Evolutionary conservation across 35 echinoderm and acorn worm genomes (phyloP).

Genomic region (Apostichopus parvimensis): DNA sequence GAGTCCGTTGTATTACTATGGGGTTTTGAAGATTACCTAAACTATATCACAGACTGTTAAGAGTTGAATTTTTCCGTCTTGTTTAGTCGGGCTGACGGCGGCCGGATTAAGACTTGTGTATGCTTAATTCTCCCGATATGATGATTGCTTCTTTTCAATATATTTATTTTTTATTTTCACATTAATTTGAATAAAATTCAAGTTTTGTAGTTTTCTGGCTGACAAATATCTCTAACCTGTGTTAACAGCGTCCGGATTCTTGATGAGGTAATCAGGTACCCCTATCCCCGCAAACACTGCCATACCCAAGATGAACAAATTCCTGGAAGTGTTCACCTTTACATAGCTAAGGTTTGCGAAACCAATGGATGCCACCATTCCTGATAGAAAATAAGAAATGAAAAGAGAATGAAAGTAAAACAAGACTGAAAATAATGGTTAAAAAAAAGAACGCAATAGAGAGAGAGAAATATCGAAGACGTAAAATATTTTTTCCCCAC

Average conservation of each 20-base stretch:
- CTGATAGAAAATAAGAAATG: not conserved
- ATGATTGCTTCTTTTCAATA: too few relatives aligned
- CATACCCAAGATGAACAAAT: slow-evolving; percentile 51
- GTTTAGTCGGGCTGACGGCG: too few relatives aligned
- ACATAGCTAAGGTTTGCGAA: slow-evolving; percentile 44
- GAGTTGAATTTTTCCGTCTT: too few relatives aligned
- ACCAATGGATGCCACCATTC: slow-evolving; percentile 51
- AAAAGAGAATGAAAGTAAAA: not conserved
- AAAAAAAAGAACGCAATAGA: not conserved
- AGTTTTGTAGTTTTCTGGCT: not conserved
- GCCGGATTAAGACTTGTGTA: too few relatives aligned
- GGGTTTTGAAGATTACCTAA: too few relatives aligned
- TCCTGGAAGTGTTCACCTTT: slow-evolving; percentile 46
- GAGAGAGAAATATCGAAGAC: not conserved
- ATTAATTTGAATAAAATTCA: not conserved
- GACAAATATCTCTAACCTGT: slow-evolving; percentile 31
- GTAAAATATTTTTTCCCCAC: not conserved
- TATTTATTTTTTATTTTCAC: not conserved
- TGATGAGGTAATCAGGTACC: slow-evolving; percentile 21
- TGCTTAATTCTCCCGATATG: not conserved
- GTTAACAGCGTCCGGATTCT: slow-evolving; percentile 34
- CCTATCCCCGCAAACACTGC: slow-evolving; percentile 18
- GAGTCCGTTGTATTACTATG: too few relatives aligned
- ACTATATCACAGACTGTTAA: too few relatives aligned
- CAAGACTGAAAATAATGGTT: not conserved